Base-by-base conservation (phyloP, 2,888 invertebrate genomes). In the Machimus atricapillus region DNA sequence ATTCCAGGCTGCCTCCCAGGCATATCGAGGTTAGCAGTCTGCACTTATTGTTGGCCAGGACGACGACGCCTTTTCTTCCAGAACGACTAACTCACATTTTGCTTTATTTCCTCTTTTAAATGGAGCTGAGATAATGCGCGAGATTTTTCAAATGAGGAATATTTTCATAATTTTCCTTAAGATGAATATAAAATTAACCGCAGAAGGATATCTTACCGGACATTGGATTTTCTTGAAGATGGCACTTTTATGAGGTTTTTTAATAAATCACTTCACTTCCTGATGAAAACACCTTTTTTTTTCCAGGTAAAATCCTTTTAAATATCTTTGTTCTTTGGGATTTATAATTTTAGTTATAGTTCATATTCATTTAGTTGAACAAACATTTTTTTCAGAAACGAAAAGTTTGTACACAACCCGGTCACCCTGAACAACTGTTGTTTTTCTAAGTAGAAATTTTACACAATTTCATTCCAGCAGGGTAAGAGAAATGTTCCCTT, bases 351-450 rank as follows among this genome's bases (percentile, higher is more conserved):
- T 52, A 52, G n/a, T n/a, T 16, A 52, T 16, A 52, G 6, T 7
- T 19, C 3, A n/a, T 19, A 5, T 31, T 16, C 2, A 27, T 74
- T 74, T 74, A 74, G 31, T 66, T 82, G 16, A 82, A 58, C 19
- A 8, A 81, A 52, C 12, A 58, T 23, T 66, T 66, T 34, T n/a
- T 66, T 66, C 27, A 34, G 56, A 73, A 43, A 85, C 31, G n/a
- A n/a, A 46, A 52, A 73, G 74, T 85, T 73, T 74, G 74, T 85
- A 85, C 85, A 85, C 85, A 85, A 85, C 31, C 74, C 46, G 43
- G 85, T 85, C 85, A 73, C 52, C 85, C 74, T 85, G 85, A 85
- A 85, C 85, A 74, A 85, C 85, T 85, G 85, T 85, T 85, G 43
- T 74, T 19, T 85, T 85, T 85, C 85, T 46, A 85, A 74, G 19